These are phyloP conservation scores for Brachirus orientalis DNA, from an alignment of 2,113 vertebrate species.

Conservation along the genomic window DNA sequence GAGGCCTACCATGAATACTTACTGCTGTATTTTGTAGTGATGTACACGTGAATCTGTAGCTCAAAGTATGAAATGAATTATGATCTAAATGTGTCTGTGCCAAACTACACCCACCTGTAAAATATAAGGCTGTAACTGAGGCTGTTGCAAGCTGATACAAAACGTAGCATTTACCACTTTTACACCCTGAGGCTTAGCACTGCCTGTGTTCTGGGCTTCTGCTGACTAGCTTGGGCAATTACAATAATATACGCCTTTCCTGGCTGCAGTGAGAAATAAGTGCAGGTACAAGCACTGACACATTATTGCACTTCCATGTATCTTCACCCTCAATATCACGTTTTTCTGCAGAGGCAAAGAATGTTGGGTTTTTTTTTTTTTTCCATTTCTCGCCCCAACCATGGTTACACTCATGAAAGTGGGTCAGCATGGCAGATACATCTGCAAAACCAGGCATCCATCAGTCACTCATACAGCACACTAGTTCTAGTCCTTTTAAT, in stretches of 20 bases:
- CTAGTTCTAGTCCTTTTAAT: constrained; percentile 32
- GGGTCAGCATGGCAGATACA: constrained; percentile 44
- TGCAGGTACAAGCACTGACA: constrained; percentile 65
- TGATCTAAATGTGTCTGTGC: not conserved
- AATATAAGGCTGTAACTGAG: constrained; percentile 7
- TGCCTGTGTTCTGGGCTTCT: constrained; percentile 54
- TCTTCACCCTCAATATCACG: constrained; percentile 36
- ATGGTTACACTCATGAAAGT: constrained; percentile 60
- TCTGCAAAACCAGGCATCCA: constrained; percentile 40
- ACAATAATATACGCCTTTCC: constrained; percentile 74
- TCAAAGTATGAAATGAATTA: not conserved
- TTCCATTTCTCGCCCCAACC: constrained; percentile 10
- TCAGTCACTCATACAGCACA: constrained; percentile 43
- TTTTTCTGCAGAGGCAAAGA: constrained; percentile 36
- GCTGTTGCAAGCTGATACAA: constrained; percentile 49
- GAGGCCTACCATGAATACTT: not conserved
- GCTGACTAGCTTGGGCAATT: constrained; percentile 69
- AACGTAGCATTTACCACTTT: constrained; percentile 35
- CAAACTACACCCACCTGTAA: constrained; percentile 16
- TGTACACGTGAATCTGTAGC: not conserved
- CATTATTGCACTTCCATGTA: constrained; percentile 53
- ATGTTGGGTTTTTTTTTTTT: too few species aligned
- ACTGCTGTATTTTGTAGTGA: not conserved
- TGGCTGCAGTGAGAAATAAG: constrained; percentile 57
- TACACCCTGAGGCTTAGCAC: constrained; percentile 42